A percentile compares a stretch with the other conserved stretches of the same genome.
phyloP scores from a whole-genome alignment of 2,888 invertebrate species.

The Liopterus haemorrhoidalis region DNA sequence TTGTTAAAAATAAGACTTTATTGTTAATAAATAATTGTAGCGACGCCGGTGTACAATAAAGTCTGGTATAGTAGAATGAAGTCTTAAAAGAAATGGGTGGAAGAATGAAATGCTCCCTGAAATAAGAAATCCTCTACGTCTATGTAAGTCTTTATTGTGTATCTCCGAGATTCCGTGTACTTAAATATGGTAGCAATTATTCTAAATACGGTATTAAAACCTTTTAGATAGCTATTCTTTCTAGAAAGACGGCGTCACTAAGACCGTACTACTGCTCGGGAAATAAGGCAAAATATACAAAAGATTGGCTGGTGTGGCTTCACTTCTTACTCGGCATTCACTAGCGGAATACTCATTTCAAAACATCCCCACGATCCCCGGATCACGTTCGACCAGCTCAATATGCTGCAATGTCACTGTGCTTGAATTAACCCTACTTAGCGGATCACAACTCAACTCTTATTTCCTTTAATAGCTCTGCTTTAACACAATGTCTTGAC shows the following conservation, averaged over 20 bases:
- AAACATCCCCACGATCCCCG: too few species aligned
- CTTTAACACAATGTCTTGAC: too few species aligned
- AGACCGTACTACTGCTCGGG: slow-evolving; percentile 41
- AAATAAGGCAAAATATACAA: slow-evolving; percentile 46
- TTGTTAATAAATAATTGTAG: too few species aligned
- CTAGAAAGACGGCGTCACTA: slow-evolving; percentile 45
- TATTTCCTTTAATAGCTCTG: too few species aligned
- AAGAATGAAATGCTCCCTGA: slow-evolving; percentile 2
- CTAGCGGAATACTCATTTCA: too few species aligned
- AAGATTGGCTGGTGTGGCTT: slow-evolving; percentile 43
- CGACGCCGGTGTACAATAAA: too few species aligned
- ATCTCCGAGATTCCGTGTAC: slow-evolving; percentile 38
- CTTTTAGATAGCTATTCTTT: slow-evolving; percentile 48
- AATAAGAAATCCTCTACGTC: slow-evolving; percentile 11
- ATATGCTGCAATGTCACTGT: too few species aligned
- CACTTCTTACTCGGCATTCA: too few species aligned
- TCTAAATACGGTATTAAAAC: slow-evolving; percentile 48
- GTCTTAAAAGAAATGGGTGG: slow-evolving; percentile 1
- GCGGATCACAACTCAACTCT: too few species aligned
- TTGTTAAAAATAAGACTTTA: too few species aligned
- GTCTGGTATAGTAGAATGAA: slow-evolving; percentile 1
- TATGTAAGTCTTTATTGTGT: slow-evolving; percentile 37
- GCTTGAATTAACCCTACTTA: too few species aligned
- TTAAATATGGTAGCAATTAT: slow-evolving; percentile 49
- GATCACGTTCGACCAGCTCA: too few species aligned